Conservation (phyloP, 2,113 vertebrate genomes). For the Epinephelus fuscoguttatus region DNA sequence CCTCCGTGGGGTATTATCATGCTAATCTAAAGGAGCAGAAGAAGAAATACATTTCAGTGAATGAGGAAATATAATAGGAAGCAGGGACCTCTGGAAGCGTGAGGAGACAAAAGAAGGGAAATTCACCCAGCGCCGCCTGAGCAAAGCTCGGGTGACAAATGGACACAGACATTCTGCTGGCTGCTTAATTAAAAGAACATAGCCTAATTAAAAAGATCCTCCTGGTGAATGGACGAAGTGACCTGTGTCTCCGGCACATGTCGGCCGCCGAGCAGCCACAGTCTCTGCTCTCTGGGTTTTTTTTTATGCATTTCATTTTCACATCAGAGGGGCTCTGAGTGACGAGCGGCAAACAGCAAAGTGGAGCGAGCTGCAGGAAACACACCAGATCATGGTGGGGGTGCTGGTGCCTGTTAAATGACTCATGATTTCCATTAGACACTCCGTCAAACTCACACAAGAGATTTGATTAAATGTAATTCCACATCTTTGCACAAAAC, state of each 20-base stretch:
- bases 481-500: not conserved
- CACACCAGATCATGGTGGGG: slow-evolving; percentile 35
- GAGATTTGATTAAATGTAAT: slow-evolving; percentile 45
- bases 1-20: slow-evolving; percentile 79
- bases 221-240: slow-evolving; percentile 65
- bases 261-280: slow-evolving; percentile 35
- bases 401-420: slow-evolving; percentile 28
- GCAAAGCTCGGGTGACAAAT: slow-evolving; percentile 67
- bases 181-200: slow-evolving; percentile 82
- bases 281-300: not conserved
- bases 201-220: slow-evolving; percentile 77
- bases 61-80: slow-evolving; percentile 63
- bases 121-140: slow-evolving; percentile 40
- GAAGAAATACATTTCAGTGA: slow-evolving; percentile 60
- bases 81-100: slow-evolving; percentile 50
- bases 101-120: slow-evolving; percentile 65
- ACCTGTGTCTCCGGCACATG: slow-evolving; percentile 66
- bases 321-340: slow-evolving; percentile 51
- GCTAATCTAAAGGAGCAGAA: slow-evolving; percentile 75
- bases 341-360: slow-evolving; percentile 10
- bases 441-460: slow-evolving; percentile 36
- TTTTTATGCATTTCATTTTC: slow-evolving; percentile 50
- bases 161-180: slow-evolving; percentile 70
- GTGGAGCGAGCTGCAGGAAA: slow-evolving; percentile 21
- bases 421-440: slow-evolving; percentile 54